Evolutionary conservation across 2,888 invertebrate species (phyloP).

Genomic region (Euproctis similis): DNA sequence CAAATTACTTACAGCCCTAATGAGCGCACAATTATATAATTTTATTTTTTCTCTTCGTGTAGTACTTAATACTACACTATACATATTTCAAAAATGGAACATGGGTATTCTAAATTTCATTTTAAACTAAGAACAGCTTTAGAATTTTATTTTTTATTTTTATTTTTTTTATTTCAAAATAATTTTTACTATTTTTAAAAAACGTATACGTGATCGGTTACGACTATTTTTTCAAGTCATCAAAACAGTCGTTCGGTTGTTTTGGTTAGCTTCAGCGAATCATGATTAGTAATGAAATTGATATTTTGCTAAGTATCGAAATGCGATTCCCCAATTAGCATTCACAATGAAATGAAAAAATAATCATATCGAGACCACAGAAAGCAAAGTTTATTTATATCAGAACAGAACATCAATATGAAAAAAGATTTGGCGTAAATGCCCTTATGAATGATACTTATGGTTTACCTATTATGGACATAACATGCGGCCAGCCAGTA

Average conservation of each 20-base stretch:
- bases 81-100: too few species aligned
- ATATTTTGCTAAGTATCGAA: conserved; percentile 9
- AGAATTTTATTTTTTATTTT: too few species aligned
- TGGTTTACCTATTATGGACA: conserved; percentile 72
- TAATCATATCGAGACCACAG: conserved; percentile 47
- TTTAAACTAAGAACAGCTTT: too few species aligned
- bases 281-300: conserved; percentile 4
- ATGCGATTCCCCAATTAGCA: conserved; percentile 13
- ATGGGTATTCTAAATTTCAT: too few species aligned
- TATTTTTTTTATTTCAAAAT: too few species aligned
- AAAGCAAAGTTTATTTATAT: conserved; percentile 22
- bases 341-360: conserved; percentile 43
- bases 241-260: neutral
- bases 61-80: too few species aligned
- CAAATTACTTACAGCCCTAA: conserved; percentile 25
- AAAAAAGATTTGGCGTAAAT: conserved; percentile 50
- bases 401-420: conserved; percentile 43
- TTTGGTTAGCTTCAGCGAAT: conserved; percentile 3
- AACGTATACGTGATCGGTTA: conserved; percentile 27
- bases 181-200: conserved; percentile 1
- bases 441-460: conserved; percentile 75
- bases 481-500: conserved; percentile 68
- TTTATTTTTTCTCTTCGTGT: conserved; percentile 3
- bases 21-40: conserved; percentile 2
- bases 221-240: conserved; percentile 40